Evolutionary conservation across 2,797 vertebrate genomes (phyloP).

Genomic region (Anisognathus igniventris): DNA sequence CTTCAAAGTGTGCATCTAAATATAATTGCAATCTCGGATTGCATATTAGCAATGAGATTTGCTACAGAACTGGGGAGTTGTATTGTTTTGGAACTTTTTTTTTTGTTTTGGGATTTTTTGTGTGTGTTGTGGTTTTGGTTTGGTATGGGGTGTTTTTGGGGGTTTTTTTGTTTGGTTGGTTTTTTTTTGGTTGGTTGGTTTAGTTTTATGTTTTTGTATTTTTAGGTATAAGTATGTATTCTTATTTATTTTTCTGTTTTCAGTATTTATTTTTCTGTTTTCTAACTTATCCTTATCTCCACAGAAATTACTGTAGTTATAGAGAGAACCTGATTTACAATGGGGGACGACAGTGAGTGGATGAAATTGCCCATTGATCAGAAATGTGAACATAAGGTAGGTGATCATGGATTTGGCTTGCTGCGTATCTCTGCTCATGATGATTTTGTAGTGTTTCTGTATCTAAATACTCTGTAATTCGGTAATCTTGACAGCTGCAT

Average conservation of each 20-base stretch:
- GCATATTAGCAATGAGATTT: background rate
- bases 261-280: background rate
- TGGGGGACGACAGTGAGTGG: slow-evolving; percentile 98
- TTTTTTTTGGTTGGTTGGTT: background rate
- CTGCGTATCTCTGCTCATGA: background rate
- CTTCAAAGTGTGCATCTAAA: background rate
- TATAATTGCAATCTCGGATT: background rate
- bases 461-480: background rate
- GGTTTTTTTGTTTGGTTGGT: too few species aligned
- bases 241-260: background rate
- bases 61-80: background rate
- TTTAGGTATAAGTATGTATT: background rate
- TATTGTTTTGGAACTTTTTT: background rate
- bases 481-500: background rate
- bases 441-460: background rate
- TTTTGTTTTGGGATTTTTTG: background rate
- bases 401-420: background rate
- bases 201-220: background rate
- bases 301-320: slow-evolving; percentile 55
- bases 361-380: slow-evolving; percentile 96
- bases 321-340: slow-evolving; percentile 72
- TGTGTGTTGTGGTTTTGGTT: background rate
- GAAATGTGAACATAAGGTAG: slow-evolving; percentile 99
- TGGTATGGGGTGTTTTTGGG: background rate
- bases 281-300: background rate